These are phyloP conservation scores for Catharus ustulatus DNA, from an alignment of 2,797 vertebrate genomes.

Conservation along the genomic window DNA sequence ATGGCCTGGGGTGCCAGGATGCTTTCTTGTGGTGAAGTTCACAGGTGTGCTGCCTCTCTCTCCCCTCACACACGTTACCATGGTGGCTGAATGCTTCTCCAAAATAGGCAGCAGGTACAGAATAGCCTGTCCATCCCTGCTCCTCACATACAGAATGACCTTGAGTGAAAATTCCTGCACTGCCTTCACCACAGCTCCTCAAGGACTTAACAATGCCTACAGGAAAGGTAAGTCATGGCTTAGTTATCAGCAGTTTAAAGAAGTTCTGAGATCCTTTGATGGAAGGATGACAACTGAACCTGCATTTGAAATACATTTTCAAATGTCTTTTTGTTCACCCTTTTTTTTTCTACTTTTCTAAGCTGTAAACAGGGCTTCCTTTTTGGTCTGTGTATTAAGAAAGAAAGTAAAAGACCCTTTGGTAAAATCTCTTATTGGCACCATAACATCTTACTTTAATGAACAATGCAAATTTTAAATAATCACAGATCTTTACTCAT, in stretches of 20 bases:
- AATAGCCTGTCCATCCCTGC: background rate
- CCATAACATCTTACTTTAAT: background rate
- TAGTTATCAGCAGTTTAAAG: background rate
- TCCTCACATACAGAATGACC: background rate
- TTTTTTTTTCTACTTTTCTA: background rate
- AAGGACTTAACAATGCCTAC: background rate
- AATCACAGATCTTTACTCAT: background rate
- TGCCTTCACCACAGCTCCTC: background rate
- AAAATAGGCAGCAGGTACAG: background rate
- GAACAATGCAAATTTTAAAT: background rate
- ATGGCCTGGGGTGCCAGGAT: background rate
- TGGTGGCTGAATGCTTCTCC: background rate
- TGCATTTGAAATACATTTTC: constrained; percentile 7
- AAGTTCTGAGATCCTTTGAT: constrained; percentile 1
- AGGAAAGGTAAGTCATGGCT: background rate
- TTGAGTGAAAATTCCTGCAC: background rate
- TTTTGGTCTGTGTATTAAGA: background rate
- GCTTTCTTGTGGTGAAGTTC: background rate
- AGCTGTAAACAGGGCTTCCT: background rate
- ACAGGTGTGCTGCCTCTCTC: background rate
- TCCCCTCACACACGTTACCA: background rate
- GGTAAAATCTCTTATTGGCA: background rate
- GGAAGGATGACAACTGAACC: background rate
- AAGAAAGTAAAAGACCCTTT: background rate
- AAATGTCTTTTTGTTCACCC: background rate